A percentile compares a stretch with the other conserved stretches of the same genome.
Conservation (phyloP, 2,797 vertebrate genomes). For the Pangasius sanitwongsei region DNA sequence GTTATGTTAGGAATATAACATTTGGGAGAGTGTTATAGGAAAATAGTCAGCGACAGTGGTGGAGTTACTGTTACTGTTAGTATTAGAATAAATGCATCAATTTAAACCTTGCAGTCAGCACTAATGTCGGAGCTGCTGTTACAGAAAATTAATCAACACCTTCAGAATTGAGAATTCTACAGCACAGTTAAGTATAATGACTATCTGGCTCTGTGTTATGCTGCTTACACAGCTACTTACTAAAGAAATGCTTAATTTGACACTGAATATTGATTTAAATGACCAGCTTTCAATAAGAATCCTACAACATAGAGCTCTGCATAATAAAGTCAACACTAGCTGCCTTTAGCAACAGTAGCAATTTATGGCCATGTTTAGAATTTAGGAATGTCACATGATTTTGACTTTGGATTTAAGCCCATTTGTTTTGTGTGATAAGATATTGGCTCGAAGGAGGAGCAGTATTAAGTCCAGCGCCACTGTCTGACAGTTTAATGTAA, state of each 20-base stretch:
- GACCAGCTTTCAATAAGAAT: not conserved
- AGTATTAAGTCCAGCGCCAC: not conserved
- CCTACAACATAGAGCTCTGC: not conserved
- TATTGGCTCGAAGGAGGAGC: not conserved
- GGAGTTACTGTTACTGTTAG: not conserved
- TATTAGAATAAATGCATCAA: not conserved
- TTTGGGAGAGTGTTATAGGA: not conserved
- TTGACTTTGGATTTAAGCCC: not conserved
- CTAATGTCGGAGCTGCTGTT: not conserved
- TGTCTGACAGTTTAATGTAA: not conserved
- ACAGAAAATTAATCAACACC: not conserved
- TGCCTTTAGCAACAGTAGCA: not conserved
- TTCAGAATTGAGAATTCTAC: not conserved
- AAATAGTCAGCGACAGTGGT: not conserved
- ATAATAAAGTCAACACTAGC: not conserved
- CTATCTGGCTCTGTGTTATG: not conserved
- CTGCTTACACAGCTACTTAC: not conserved
- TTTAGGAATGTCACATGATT: not conserved
- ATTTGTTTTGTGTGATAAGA: not conserved
- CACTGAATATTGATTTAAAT: not conserved
- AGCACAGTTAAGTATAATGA: not conserved
- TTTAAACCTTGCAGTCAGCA: not conserved
- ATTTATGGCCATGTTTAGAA: not conserved
- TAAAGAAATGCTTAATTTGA: not conserved
- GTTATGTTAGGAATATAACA: not conserved